Evolutionary conservation across 2,113 vertebrate species (phyloP).

Genomic region (Ascaphus truei): DNA sequence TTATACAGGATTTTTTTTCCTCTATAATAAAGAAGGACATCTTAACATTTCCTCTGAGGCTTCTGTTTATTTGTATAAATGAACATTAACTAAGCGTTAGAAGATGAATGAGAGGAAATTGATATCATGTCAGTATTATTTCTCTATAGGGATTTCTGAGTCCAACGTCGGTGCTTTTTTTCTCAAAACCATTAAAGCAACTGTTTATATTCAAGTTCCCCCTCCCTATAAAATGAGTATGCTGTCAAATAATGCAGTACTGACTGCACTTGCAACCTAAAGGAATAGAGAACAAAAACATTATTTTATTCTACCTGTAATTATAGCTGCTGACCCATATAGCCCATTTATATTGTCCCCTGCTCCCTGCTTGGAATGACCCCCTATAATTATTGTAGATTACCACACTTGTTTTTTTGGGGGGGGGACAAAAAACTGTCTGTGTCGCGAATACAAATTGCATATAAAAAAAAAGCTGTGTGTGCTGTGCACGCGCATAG

Average conservation of each 20-base stretch:
- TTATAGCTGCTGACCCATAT: background rate
- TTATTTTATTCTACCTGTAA: background rate
- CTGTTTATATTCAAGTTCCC: background rate
- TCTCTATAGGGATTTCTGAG: background rate
- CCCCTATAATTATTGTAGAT: constrained; percentile 11
- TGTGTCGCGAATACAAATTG: background rate
- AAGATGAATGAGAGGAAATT: background rate
- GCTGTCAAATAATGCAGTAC: too few species aligned
- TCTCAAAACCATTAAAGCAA: background rate
- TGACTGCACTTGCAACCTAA: too few species aligned
- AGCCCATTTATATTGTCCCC: background rate
- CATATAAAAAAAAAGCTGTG: too few species aligned
- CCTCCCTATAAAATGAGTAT: background rate
- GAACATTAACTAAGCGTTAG: background rate
- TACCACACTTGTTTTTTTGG: too few species aligned
- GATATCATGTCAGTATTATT: background rate
- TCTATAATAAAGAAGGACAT: background rate
- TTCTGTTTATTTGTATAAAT: background rate
- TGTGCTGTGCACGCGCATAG: too few species aligned
- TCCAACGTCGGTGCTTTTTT: background rate
- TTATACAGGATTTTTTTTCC: background rate
- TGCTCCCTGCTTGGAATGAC: background rate
- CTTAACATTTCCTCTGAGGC: constrained; percentile 5
- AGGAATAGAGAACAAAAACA: background rate
- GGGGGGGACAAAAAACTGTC: background rate